phyloP scores from a whole-genome alignment of 92 coral and sea anemone species.

The Umimayanthus chanpuru region DNA sequence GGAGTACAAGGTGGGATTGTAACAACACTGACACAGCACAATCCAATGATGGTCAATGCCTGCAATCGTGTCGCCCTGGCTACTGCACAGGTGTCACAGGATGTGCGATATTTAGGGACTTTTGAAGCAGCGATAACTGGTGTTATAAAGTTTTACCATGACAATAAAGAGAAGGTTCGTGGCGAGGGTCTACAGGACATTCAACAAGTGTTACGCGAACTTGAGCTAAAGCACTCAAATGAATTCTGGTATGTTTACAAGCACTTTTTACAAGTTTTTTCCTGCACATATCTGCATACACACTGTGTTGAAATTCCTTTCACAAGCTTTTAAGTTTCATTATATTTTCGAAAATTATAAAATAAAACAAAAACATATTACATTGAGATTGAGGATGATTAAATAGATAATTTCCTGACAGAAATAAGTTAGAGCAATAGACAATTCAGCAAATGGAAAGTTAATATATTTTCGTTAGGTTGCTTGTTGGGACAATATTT shows the following conservation, averaged over 20 bases:
- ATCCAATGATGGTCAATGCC: neutral
- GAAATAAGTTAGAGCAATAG: too few relatives aligned
- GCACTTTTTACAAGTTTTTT: neutral
- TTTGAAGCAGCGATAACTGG: neutral
- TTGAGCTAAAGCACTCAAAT: neutral
- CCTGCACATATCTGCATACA: too few relatives aligned
- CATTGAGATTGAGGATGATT: too few relatives aligned
- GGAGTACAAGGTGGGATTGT: neutral
- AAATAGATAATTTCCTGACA: too few relatives aligned
- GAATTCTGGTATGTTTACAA: conserved; percentile 7
- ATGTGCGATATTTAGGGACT: neutral
- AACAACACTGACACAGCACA: neutral
- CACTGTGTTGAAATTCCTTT: too few relatives aligned
- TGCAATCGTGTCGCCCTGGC: neutral
- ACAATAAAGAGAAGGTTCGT: neutral
- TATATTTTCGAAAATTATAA: too few relatives aligned
- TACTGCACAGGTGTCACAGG: neutral
- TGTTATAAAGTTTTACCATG: neutral
- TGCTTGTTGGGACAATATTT: too few relatives aligned
- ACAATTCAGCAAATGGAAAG: too few relatives aligned
- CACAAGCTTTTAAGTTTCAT: too few relatives aligned
- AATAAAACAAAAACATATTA: too few relatives aligned
- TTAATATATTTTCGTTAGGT: too few relatives aligned
- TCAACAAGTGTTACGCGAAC: neutral
- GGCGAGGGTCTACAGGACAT: conserved; percentile 2